Conservation (phyloP, 2,888 invertebrate species). For the Serrognathus titanus region DNA sequence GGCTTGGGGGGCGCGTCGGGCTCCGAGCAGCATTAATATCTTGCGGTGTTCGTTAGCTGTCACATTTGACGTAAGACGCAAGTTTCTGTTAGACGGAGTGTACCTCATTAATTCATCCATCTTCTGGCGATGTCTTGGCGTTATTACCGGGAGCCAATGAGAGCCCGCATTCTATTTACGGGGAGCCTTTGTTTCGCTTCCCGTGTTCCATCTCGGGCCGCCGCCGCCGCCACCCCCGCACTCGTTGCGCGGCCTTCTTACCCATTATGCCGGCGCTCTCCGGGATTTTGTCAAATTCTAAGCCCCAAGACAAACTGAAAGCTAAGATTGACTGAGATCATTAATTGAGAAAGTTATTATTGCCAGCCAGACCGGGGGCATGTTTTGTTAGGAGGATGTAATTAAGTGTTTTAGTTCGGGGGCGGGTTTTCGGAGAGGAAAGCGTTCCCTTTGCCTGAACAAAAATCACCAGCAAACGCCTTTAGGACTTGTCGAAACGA, state of each 20-base stretch:
- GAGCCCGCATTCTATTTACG: slow-evolving; percentile 42
- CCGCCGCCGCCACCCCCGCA: not conserved
- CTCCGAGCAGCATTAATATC: not conserved
- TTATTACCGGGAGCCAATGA: slow-evolving; percentile 48
- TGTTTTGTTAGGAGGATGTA: no score
- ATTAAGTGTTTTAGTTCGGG: no score
- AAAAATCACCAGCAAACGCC: no score
- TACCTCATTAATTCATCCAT: slow-evolving; percentile 48
- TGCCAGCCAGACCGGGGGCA: not conserved
- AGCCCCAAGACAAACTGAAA: not conserved
- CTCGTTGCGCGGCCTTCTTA: not conserved
- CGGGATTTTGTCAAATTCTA: not conserved
- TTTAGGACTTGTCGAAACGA: no score
- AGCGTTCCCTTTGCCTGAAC: no score
- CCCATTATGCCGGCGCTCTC: not conserved
- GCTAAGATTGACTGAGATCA: not conserved
- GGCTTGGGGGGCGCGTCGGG: no score
- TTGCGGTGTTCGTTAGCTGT: not conserved
- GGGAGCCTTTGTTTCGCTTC: slow-evolving; percentile 38
- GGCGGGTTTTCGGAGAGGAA: no score
- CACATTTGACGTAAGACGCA: not conserved
- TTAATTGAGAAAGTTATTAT: not conserved
- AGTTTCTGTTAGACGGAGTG: slow-evolving; percentile 10
- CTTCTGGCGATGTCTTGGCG: slow-evolving; percentile 42
- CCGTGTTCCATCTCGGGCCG: slow-evolving; percentile 3